phyloP scores from a whole-genome alignment of 2,888 invertebrate species.

The Ferdinandea cuprea region DNA sequence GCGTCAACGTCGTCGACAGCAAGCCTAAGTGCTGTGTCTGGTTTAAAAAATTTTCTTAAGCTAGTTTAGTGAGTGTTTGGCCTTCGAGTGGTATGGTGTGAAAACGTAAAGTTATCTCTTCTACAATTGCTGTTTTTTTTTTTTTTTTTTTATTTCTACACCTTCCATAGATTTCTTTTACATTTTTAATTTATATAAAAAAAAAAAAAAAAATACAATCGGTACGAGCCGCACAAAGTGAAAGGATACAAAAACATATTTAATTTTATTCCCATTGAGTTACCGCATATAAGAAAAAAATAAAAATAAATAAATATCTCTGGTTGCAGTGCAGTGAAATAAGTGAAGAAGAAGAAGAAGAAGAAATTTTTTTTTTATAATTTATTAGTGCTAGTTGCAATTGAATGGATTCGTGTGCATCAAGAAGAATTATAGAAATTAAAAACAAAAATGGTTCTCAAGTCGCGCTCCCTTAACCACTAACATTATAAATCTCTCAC shows the following conservation, averaged over 20 bases:
- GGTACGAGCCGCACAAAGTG: slow-evolving; percentile 34
- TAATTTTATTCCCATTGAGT: slow-evolving; percentile 6
- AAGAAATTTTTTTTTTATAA: slow-evolving; percentile 17
- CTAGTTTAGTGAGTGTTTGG: slow-evolving; percentile 83
- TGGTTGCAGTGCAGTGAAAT: slow-evolving; percentile 52
- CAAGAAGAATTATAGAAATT: slow-evolving; percentile 46
- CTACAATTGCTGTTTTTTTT: too few relatives aligned
- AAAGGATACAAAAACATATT: slow-evolving; percentile 56
- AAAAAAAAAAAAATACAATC: slow-evolving; percentile 48
- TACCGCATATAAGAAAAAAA: slow-evolving; percentile 16
- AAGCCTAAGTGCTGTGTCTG: slow-evolving; percentile 61
- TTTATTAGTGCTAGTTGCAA: slow-evolving; percentile 63
- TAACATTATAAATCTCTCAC: slow-evolving; percentile 37
- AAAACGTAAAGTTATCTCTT: slow-evolving; percentile 65
- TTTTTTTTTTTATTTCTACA: too few relatives aligned
- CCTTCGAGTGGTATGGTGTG: slow-evolving; percentile 82
- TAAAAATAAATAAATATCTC: neutral
- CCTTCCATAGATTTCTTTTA: slow-evolving; percentile 10
- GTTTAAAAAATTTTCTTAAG: slow-evolving; percentile 78
- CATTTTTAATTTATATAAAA: neutral
- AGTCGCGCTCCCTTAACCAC: slow-evolving; percentile 73
- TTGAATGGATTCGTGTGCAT: slow-evolving; percentile 69
- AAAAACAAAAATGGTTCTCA: slow-evolving; percentile 56
- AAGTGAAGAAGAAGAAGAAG: slow-evolving; percentile 10
- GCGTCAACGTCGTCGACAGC: slow-evolving; percentile 44